Evolutionary conservation across 2,888 invertebrate genomes (phyloP).

Genomic region (Pristionchus mayeri): DNA sequence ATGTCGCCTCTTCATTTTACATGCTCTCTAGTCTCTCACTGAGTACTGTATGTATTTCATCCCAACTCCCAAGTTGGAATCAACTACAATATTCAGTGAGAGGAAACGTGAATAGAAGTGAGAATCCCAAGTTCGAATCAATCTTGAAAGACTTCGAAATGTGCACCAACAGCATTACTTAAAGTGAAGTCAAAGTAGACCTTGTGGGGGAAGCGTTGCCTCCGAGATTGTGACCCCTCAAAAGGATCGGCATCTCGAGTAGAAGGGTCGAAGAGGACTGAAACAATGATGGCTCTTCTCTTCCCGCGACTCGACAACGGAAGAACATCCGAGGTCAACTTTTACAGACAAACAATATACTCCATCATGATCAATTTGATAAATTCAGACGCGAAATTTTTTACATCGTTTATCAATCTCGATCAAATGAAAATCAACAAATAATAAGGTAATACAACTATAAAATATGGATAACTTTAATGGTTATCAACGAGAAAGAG

Average conservation of each 20-base stretch:
- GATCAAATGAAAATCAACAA: not conserved
- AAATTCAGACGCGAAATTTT: not conserved
- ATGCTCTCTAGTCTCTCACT: too few species aligned
- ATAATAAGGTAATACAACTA: not conserved
- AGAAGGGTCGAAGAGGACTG: not conserved
- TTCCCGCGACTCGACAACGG: not conserved
- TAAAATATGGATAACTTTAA: not conserved
- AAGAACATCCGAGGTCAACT: not conserved
- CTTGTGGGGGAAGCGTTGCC: conserved; percentile 9
- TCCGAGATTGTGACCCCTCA: conserved; percentile 25
- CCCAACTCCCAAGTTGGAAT: too few species aligned
- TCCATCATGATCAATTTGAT: conserved; percentile 13
- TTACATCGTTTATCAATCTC: conserved; percentile 17
- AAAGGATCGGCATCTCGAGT: conserved; percentile 20
- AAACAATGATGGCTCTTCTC: too few species aligned
- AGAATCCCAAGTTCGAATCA: too few species aligned
- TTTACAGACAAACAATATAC: not conserved
- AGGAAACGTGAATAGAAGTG: too few species aligned
- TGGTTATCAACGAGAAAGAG: conserved; percentile 17
- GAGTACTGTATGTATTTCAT: too few species aligned
- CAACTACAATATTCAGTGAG: too few species aligned
- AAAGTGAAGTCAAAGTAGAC: too few species aligned
- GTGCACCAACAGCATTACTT: too few species aligned
- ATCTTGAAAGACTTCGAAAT: too few species aligned
- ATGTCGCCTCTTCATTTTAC: too few species aligned